Conservation (phyloP, 2,113 vertebrate genomes). For the Seriola aureovittata region DNA sequence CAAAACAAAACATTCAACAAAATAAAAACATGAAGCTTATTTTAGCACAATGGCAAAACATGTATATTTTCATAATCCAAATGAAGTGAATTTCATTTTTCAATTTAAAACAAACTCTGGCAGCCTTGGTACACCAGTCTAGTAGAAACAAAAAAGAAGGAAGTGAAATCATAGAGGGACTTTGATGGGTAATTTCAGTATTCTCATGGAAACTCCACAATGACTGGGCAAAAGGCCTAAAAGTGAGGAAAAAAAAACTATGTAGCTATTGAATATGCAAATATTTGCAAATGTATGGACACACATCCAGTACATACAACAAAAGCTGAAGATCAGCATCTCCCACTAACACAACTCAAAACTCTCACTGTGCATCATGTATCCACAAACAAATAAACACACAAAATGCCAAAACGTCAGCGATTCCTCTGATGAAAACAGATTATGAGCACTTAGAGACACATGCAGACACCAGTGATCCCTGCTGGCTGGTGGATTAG, state of each 20-base stretch:
- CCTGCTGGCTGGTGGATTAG: slow-evolving; percentile 60
- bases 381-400: slow-evolving; percentile 35
- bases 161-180: background rate
- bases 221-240: background rate
- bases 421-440: slow-evolving; percentile 42
- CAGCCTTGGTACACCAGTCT: background rate
- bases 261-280: background rate
- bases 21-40: background rate
- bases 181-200: background rate
- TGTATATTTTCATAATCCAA: background rate
- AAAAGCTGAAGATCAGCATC: background rate
- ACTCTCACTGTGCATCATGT: slow-evolving; percentile 13
- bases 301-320: background rate
- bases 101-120: background rate
- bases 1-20: background rate
- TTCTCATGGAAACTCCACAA: background rate
- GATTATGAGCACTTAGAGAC: slow-evolving; percentile 65
- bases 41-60: background rate
- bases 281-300: background rate
- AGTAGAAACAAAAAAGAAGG: background rate
- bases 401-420: slow-evolving; percentile 43
- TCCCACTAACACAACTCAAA: background rate
- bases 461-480: slow-evolving; percentile 54
- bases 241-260: background rate
- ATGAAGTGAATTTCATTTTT: too few relatives aligned